Base-by-base conservation (phyloP, 1,140 invertebrate genomes). In the Hylaeus anthracinus region DNA sequence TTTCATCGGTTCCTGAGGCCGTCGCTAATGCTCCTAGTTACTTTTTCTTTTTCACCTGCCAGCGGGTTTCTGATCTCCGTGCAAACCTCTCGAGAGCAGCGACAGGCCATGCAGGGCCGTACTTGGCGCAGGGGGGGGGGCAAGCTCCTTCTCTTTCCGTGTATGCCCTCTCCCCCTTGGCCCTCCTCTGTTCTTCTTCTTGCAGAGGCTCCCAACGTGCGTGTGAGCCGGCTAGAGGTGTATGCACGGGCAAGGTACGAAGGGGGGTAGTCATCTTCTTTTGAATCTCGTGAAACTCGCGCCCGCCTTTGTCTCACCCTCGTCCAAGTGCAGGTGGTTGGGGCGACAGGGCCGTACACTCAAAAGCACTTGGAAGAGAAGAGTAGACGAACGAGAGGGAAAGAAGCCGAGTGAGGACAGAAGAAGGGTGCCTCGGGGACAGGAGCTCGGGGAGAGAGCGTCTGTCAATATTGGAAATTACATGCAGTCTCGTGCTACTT, bases 251-350 rank as follows among this genome's bases (percentile, higher is more conserved):
- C 43, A 56, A 48, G 55, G 58, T 56, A 69, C 58, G 43, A 86
- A 82, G 84, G 86, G 86, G 87, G 84, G 85, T 88, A 88, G 86
- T 86, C 90, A 78, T 86, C 85, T 88, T 88, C 88, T 89, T 90
- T 89, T 89, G 90, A 90, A 90, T 90, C 88, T 91, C 86, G 79
- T 84, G 86, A 88, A 91, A 91, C 90, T 88, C 88, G 78, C 70
- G 63, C 78, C 58, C 84, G 87, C 86, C 86, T 92, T 91, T 92
- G 91, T 92, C 88, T 90, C 90, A 86, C 88, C 86, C 90, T 89
- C 76, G 86, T 83, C 83, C 84, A 86, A 91, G 88, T 89, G 87
- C 87, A 85, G 82, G 87, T 86, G 90, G 88, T 88, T 82, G 83
- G 82, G 87, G 86, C 86, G 88, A 86, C 84, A 86, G 86, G 73